phyloP scores from a whole-genome alignment of 2,113 vertebrate species.

The Pterocles gutturalis region DNA sequence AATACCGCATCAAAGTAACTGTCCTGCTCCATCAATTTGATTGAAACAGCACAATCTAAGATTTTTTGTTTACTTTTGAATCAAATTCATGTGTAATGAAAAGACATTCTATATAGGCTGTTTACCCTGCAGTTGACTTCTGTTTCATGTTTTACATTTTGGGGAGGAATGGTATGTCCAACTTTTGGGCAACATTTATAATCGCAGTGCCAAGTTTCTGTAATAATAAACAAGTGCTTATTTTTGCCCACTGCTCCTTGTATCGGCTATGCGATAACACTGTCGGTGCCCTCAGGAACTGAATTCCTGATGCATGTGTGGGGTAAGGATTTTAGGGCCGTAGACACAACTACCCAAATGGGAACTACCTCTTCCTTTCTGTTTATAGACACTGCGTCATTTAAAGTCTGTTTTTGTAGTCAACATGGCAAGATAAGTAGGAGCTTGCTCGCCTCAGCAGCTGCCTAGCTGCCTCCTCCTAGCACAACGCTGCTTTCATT shows the following conservation, averaged over 20 bases:
- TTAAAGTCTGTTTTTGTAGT: conserved; percentile 38
- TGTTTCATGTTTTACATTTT: neutral
- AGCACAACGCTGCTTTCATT: neutral
- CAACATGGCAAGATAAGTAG: conserved; percentile 18
- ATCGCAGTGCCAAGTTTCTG: neutral
- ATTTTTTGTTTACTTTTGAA: neutral
- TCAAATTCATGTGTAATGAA: neutral
- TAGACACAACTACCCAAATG: neutral
- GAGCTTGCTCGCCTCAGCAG: conserved; percentile 9
- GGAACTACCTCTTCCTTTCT: conserved; percentile 9
- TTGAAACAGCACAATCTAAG: neutral
- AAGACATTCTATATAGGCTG: neutral
- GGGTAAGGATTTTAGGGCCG: conserved; percentile 4
- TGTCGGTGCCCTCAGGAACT: neutral
- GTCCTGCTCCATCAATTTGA: neutral
- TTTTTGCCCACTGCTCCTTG: neutral
- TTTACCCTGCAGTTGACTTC: neutral
- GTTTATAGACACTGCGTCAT: neutral
- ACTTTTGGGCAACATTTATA: neutral
- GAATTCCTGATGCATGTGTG: neutral
- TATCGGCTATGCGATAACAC: neutral
- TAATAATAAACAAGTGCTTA: neutral
- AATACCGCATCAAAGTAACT: neutral
- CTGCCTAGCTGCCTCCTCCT: conserved; percentile 7
- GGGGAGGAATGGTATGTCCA: neutral